A percentile compares a stretch with the other conserved stretches of the same genome.
Evolutionary conservation across 1,140 invertebrate species (phyloP).

Genomic region (Solenopsis invicta): DNA sequence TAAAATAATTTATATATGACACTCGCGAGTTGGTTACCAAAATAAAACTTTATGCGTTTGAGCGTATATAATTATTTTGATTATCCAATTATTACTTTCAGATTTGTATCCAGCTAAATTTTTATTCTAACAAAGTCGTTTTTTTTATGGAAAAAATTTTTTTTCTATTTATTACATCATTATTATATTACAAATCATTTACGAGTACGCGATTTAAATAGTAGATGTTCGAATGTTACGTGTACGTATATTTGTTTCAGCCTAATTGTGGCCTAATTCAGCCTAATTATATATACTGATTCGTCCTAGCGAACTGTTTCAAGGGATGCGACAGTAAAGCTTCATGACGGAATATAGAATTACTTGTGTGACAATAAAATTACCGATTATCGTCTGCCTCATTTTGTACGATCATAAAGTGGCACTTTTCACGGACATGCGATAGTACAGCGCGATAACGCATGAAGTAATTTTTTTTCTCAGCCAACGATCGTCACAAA

Average conservation of each 20-base stretch:
- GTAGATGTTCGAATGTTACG: neutral
- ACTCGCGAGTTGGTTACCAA: too few species aligned
- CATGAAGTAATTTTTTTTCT: slow-evolving; percentile 20
- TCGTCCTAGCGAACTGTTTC: too few species aligned
- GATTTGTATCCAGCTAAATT: too few species aligned
- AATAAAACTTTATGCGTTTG: too few species aligned
- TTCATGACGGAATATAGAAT: slow-evolving; percentile 21
- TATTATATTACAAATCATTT: neutral
- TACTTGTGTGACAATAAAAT: slow-evolving; percentile 29
- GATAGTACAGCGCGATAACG: neutral
- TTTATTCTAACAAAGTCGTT: too few species aligned
- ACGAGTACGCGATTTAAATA: neutral
- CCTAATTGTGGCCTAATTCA: neutral
- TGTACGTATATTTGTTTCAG: neutral
- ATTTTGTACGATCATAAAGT: slow-evolving; percentile 25
- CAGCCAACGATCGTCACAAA: neutral
- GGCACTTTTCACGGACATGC: neutral
- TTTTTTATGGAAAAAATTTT: neutral
- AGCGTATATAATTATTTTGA: too few species aligned
- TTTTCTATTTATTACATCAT: neutral
- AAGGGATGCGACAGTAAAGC: slow-evolving; percentile 15
- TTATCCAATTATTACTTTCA: too few species aligned
- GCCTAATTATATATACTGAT: slow-evolving; percentile 3
- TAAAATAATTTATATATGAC: too few species aligned
- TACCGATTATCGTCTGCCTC: slow-evolving; percentile 11